A percentile compares a stretch with the other conserved stretches of the same genome.
Evolutionary conservation across 1,140 invertebrate genomes (phyloP).

Genomic region (Drosophila azteca): DNA sequence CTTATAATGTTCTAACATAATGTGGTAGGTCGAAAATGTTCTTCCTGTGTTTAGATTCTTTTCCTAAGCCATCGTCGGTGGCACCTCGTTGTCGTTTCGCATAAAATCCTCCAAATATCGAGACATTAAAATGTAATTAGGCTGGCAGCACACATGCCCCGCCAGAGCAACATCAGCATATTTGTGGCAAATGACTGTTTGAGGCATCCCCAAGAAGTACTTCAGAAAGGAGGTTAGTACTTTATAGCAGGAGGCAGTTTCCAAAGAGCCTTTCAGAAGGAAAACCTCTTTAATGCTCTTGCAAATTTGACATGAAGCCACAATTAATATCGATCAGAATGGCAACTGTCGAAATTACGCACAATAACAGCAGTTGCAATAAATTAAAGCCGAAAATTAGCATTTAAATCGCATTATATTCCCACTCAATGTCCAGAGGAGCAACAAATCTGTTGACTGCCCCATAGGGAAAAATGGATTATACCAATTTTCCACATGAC

Average conservation of each 20-base stretch:
- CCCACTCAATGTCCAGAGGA: slow-evolving; percentile 5
- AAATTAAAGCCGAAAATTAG: slow-evolving; percentile 43
- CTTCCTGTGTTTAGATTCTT: too few species aligned
- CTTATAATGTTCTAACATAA: too few species aligned
- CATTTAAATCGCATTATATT: slow-evolving; percentile 59
- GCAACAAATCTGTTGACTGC: too few species aligned
- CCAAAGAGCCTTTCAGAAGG: too few species aligned
- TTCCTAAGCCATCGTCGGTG: not conserved
- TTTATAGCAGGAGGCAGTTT: not conserved
- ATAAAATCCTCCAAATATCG: too few species aligned
- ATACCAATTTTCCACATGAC: not conserved
- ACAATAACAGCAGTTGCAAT: slow-evolving; percentile 13
- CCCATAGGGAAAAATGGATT: not conserved
- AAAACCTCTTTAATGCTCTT: too few species aligned
- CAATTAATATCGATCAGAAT: too few species aligned
- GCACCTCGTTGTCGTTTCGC: slow-evolving; percentile 34
- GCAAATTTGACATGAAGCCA: too few species aligned
- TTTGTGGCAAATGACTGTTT: slow-evolving; percentile 47
- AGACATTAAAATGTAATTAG: slow-evolving; percentile 66
- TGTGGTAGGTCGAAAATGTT: too few species aligned
- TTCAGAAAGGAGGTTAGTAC: slow-evolving; percentile 9
- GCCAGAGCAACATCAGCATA: slow-evolving; percentile 31
- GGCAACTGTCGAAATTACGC: slow-evolving; percentile 16
- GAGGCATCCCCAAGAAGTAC: slow-evolving; percentile 31
- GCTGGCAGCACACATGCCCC: slow-evolving; percentile 29